Conservation (phyloP, 2,888 invertebrate genomes). For the Stenodema calcarata region DNA sequence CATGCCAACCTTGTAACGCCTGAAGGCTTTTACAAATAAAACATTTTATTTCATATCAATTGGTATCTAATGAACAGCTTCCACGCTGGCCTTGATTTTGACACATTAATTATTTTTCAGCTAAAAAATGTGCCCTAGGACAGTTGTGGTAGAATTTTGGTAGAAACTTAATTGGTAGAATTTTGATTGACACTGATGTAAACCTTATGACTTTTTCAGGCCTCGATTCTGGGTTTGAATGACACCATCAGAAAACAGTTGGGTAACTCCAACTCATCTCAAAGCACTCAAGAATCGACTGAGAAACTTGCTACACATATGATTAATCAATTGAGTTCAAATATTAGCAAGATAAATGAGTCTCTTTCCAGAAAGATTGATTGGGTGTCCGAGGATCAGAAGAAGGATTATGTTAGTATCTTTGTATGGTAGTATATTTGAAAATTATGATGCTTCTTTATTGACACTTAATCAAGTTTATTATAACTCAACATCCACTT, state of each 20-base stretch:
- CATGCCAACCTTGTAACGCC: no score
- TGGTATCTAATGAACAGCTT: no score
- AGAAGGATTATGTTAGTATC: slow-evolving; percentile 62
- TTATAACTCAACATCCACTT: background rate
- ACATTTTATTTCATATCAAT: no score
- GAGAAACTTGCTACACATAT: slow-evolving; percentile 61
- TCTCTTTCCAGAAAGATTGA: slow-evolving; percentile 62
- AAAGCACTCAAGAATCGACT: slow-evolving; percentile 60
- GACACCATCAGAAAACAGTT: slow-evolving; percentile 59
- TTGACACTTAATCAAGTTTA: no score
- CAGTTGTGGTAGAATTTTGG: no score
- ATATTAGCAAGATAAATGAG: slow-evolving; percentile 62
- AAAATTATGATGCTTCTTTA: no score
- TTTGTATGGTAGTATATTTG: background rate
- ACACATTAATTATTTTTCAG: no score
- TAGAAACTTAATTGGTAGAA: no score
- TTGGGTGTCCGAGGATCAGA: slow-evolving; percentile 62
- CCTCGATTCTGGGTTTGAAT: slow-evolving; percentile 54
- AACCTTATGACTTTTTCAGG: slow-evolving; percentile 49
- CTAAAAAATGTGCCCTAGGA: no score
- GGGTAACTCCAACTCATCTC: slow-evolving; percentile 23
- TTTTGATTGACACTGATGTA: no score
- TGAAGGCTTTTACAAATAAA: no score
- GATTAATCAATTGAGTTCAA: slow-evolving; percentile 60
- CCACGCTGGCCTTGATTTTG: no score